Evolutionary conservation across 53 echinoderm and acorn worm species (phyloP).

Genomic region (Paracentrotus lividus): DNA sequence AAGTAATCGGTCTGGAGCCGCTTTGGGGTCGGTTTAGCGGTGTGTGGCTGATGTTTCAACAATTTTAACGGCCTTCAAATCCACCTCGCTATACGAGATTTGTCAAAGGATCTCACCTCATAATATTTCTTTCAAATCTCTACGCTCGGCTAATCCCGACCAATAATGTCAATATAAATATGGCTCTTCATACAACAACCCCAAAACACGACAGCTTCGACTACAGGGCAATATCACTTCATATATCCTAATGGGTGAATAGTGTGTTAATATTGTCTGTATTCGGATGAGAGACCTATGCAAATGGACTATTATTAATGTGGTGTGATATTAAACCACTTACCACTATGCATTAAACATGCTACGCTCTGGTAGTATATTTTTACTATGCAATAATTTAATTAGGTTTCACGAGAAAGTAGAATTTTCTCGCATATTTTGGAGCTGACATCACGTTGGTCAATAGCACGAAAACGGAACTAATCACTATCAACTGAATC

Average conservation of each 20-base stretch:
- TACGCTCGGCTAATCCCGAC: background rate
- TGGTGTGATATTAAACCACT: constrained; percentile 3
- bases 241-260: background rate
- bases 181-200: too few species aligned
- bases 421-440: background rate
- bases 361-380: background rate
- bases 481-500: background rate
- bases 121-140: background rate
- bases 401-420: background rate
- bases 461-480: background rate
- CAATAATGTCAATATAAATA: background rate
- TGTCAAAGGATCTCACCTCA: constrained; percentile 6
- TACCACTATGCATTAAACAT: background rate
- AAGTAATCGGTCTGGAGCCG: too few species aligned
- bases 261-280: background rate
- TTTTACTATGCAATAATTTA: background rate
- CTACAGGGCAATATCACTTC: background rate
- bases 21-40: too few species aligned
- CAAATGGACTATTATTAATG: background rate
- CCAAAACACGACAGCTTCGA: background rate
- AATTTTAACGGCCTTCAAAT: background rate
- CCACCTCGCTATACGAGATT: background rate
- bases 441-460: background rate
- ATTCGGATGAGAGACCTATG: background rate
- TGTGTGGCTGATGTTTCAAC: too few species aligned